Conservation (phyloP, 2,113 vertebrate species). For the Ceyx margarethae region DNA sequence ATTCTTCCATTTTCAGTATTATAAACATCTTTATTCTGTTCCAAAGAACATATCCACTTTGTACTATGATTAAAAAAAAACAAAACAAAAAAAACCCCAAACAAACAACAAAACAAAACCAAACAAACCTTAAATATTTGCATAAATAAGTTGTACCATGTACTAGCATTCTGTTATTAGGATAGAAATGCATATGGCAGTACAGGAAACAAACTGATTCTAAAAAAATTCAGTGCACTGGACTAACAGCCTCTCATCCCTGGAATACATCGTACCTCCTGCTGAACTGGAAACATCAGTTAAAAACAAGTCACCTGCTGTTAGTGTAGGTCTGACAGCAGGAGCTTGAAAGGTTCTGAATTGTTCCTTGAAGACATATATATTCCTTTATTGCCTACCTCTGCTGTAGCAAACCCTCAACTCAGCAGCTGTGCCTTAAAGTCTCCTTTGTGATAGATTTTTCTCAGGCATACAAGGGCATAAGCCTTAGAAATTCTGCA, state of each 20-base stretch:
- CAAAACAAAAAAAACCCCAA: too few relatives aligned
- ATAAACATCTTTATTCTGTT: background rate
- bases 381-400: conserved; percentile 14
- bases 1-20: background rate
- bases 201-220: background rate
- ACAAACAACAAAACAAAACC: too few relatives aligned
- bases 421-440: background rate
- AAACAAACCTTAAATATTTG: background rate
- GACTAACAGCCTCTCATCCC: background rate
- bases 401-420: background rate
- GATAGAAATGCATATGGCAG: background rate
- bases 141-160: background rate
- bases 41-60: background rate
- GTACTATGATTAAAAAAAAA: background rate
- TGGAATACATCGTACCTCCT: background rate
- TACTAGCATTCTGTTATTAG: background rate
- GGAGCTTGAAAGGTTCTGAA: background rate
- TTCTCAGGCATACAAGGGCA: background rate
- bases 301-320: background rate
- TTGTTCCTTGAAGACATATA: background rate
- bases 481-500: conserved; percentile 8
- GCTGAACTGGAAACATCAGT: background rate
- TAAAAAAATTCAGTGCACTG: background rate
- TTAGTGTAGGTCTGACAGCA: background rate
- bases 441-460: background rate